Evolutionary conservation across 2,797 vertebrate genomes (phyloP).

Genomic region (Pantherophis alleghaniensis): DNA sequence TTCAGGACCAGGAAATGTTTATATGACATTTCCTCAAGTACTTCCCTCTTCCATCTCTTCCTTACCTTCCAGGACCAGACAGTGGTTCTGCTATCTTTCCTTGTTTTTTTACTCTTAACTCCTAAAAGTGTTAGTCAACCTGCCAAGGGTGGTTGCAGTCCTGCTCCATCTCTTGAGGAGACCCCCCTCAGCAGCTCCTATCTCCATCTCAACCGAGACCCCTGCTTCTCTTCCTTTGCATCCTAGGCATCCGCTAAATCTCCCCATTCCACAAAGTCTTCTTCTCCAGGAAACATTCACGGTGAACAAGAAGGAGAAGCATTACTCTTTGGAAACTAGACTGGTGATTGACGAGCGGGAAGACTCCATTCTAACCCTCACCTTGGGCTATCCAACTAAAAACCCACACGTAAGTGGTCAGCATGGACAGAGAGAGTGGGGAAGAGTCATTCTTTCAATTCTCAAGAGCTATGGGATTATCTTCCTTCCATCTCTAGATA

Average conservation of each 20-base stretch:
- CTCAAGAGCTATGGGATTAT: neutral
- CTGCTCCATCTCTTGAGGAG: neutral
- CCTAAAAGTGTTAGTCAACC: neutral
- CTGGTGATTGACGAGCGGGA: slow-evolving; percentile 69
- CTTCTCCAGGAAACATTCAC: slow-evolving; percentile 83
- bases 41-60: neutral
- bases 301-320: slow-evolving; percentile 70
- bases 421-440: neutral
- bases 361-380: slow-evolving; percentile 78
- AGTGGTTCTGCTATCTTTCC: neutral
- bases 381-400: slow-evolving; percentile 74
- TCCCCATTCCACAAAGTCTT: slow-evolving; percentile 72
- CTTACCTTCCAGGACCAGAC: neutral
- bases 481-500: slow-evolving; percentile 67
- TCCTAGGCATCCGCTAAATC: slow-evolving; percentile 81
- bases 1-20: no score
- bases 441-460: neutral
- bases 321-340: slow-evolving; percentile 81
- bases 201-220: neutral
- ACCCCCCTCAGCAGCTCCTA: neutral
- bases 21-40: neutral
- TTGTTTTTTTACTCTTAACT: neutral
- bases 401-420: slow-evolving; percentile 78
- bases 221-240: slow-evolving; percentile 35
- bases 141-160: neutral